Percentiles rank a stretch among this genome's conserved stretches.
Evolutionary conservation across 1,140 invertebrate species (phyloP).

Genomic region (Drosophila melanogaster): DNA sequence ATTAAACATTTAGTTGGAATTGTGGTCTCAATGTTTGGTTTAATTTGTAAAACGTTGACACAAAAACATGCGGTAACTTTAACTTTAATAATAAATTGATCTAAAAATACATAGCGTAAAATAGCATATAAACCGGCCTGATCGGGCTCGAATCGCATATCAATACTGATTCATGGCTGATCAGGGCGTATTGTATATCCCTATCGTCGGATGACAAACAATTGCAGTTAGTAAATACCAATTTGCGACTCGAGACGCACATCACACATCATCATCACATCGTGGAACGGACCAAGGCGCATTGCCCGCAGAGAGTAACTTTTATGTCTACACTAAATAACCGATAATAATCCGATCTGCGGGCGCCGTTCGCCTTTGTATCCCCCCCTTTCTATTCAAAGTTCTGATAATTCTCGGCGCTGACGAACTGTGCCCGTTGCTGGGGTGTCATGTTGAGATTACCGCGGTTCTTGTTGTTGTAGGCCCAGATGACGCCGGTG

Average conservation of each 20-base stretch:
- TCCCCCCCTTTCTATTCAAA: slow-evolving; percentile 55
- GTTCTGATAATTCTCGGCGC: slow-evolving; percentile 59
- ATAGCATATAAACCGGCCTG: slow-evolving; percentile 46
- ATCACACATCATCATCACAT: slow-evolving; percentile 68
- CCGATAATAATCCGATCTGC: slow-evolving; percentile 39
- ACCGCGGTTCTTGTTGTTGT: slow-evolving; percentile 89
- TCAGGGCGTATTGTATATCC: slow-evolving; percentile 34
- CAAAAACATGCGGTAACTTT: slow-evolving; percentile 62
- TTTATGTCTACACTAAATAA: slow-evolving; percentile 51
- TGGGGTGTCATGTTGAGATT: slow-evolving; percentile 92
- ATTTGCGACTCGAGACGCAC: slow-evolving; percentile 67
- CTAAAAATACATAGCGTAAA: slow-evolving; percentile 80
- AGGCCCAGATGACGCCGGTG: slow-evolving; percentile 90
- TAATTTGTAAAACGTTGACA: slow-evolving; percentile 72
- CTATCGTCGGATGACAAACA: slow-evolving; percentile 47
- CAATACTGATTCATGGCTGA: slow-evolving; percentile 14
- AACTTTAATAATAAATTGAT: slow-evolving; percentile 72
- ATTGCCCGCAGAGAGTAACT: slow-evolving; percentile 31
- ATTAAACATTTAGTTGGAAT: slow-evolving; percentile 16
- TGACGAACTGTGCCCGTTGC: slow-evolving; percentile 60
- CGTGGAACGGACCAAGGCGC: slow-evolving; percentile 11
- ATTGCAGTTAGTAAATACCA: slow-evolving; percentile 78
- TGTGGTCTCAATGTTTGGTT: slow-evolving; percentile 28
- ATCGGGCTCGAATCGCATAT: slow-evolving; percentile 31
- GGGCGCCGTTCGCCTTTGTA: slow-evolving; percentile 7